phyloP scores from a whole-genome alignment of 2,888 invertebrate genomes.

The Trimorus sp. region DNA sequence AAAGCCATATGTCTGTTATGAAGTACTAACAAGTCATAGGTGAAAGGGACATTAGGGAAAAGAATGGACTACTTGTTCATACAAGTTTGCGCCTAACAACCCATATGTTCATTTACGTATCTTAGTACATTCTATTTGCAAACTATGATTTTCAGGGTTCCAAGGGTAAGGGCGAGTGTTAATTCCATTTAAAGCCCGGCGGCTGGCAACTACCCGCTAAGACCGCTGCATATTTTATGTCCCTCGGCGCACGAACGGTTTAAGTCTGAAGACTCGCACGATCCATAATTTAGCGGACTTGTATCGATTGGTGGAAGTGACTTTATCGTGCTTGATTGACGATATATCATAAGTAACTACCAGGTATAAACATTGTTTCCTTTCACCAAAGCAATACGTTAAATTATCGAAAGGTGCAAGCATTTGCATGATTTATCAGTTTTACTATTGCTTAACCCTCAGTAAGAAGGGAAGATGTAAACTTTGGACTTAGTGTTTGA shows the following conservation, averaged over 20 bases:
- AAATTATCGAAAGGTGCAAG: constrained; percentile 40
- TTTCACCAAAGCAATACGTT: constrained; percentile 17
- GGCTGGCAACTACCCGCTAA: constrained; percentile 78
- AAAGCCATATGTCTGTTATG: no score
- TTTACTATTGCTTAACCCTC: constrained; percentile 30
- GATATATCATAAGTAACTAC: constrained; percentile 34
- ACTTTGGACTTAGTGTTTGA: background rate
- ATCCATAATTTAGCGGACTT: constrained; percentile 75
- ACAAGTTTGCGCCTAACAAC: no score
- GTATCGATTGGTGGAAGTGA: constrained; percentile 72
- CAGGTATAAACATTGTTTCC: constrained; percentile 26
- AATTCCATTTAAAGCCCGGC: constrained; percentile 77
- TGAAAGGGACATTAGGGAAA: no score
- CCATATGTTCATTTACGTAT: constrained; percentile 29
- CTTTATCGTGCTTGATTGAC: constrained; percentile 69
- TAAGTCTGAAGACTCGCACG: constrained; percentile 73
- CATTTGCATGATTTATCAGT: constrained; percentile 34
- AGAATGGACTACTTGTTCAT: no score
- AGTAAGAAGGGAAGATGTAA: background rate
- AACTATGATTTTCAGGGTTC: constrained; percentile 42
- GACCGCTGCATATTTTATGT: constrained; percentile 80
- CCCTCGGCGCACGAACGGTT: constrained; percentile 61
- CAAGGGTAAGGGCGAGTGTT: constrained; percentile 70
- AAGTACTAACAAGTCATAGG: no score
- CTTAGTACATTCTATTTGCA: background rate